A percentile compares a stretch with the other conserved stretches of the same genome.
phyloP scores from a whole-genome alignment of 2,888 invertebrate species.

The Cephus nigrinus region DNA sequence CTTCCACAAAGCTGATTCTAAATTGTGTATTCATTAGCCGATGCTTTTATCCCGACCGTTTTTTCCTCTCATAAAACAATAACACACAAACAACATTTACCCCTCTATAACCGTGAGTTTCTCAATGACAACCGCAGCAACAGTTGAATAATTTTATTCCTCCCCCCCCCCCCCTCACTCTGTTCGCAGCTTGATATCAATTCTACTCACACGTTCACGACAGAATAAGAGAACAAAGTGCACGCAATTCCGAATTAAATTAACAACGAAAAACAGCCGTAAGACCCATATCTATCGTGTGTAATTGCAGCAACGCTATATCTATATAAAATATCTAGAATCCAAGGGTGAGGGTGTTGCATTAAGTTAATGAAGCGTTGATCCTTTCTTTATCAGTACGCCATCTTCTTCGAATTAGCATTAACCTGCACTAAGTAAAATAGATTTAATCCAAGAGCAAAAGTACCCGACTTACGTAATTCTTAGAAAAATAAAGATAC shows the following conservation, averaged over 20 bases:
- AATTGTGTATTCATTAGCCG: not conserved
- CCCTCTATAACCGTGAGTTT: not conserved
- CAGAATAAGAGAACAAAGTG: not conserved
- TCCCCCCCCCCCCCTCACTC: too few relatives aligned
- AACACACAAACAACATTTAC: not conserved
- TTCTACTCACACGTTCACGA: not conserved
- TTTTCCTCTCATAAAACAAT: not conserved
- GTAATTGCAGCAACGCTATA: not conserved
- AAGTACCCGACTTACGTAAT: not conserved
- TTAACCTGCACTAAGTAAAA: not conserved
- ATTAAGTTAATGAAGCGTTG: not conserved
- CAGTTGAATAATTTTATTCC: not conserved
- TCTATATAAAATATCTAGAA: not conserved
- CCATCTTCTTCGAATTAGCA: not conserved
- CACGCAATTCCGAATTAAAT: not conserved
- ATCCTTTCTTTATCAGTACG: not conserved
- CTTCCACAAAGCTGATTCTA: not conserved
- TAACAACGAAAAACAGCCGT: not conserved
- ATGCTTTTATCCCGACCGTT: not conserved
- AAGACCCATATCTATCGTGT: not conserved
- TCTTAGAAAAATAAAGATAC: not conserved
- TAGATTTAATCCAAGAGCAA: not conserved
- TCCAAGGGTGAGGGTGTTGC: not conserved
- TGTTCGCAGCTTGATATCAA: not conserved
- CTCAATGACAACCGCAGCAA: not conserved